Evolutionary conservation across 37 sponge, comb jelly and placozoan species (phyloP).

Genomic region (Chondrilla cf. caribensis): DNA sequence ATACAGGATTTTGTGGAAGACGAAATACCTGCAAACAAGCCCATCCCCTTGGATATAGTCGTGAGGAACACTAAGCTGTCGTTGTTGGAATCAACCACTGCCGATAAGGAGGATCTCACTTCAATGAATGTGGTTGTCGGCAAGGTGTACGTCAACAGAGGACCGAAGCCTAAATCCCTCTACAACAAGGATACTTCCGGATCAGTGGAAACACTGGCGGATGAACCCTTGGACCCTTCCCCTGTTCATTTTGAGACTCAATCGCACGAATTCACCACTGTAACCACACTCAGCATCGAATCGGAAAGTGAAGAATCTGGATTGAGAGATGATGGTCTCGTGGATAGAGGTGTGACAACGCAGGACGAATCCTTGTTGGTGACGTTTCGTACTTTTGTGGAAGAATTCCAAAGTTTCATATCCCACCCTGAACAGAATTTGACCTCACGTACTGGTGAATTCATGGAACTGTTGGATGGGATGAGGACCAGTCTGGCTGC

Average conservation of each 20-base stretch:
- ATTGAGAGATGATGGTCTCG: neutral
- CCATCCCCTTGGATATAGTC: slow-evolving; percentile 50
- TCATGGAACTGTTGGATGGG: slow-evolving; percentile 1
- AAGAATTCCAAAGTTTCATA: neutral
- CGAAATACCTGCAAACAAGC: slow-evolving; percentile 32
- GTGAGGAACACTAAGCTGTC: slow-evolving; percentile 31
- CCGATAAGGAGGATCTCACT: slow-evolving; percentile 9
- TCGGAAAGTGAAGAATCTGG: neutral
- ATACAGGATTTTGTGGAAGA: slow-evolving; percentile 62
- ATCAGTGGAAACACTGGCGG: neutral
- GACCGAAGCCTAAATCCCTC: slow-evolving; percentile 18
- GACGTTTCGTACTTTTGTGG: neutral
- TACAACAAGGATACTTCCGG: neutral
- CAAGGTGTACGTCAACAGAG: slow-evolving; percentile 33
- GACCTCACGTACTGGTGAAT: neutral
- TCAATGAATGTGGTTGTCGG: slow-evolving; percentile 25
- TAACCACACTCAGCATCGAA: neutral
- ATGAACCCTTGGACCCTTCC: neutral
- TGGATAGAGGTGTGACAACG: too few species aligned
- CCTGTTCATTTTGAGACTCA: too few species aligned
- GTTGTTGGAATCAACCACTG: slow-evolving; percentile 20
- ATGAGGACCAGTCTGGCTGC: neutral
- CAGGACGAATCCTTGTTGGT: neutral
- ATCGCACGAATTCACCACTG: neutral
- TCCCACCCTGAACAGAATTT: neutral